These are phyloP conservation scores for Stegana nigrithorax DNA, from an alignment of 2,888 invertebrate genomes.

Conservation along the genomic window DNA sequence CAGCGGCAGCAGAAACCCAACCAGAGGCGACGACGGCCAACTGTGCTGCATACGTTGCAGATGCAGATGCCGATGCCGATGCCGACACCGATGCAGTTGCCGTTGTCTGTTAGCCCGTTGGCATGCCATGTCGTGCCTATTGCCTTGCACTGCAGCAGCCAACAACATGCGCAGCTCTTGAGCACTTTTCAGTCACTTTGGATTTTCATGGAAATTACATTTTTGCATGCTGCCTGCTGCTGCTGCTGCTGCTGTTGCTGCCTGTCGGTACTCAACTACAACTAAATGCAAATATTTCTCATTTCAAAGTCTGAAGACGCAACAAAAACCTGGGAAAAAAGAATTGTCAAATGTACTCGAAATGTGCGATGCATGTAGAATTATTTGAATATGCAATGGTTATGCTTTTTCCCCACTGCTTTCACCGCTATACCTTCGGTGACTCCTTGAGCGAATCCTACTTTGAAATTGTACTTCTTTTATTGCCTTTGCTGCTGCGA, in stretches of 20 bases:
- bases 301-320: constrained; percentile 36
- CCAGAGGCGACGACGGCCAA: neutral
- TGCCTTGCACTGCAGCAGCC: constrained; percentile 34
- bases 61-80: neutral
- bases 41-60: no score
- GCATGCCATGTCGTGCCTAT: constrained; percentile 6
- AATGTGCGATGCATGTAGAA: constrained; percentile 60
- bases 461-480: no score
- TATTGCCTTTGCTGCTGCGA: no score
- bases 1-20: neutral
- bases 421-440: neutral
- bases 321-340: constrained; percentile 10
- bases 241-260: neutral
- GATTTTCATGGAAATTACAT: constrained; percentile 60
- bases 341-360: constrained; percentile 61
- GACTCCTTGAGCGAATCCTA: no score
- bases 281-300: constrained; percentile 62
- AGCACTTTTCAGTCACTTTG: constrained; percentile 8
- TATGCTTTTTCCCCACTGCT: neutral
- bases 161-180: neutral
- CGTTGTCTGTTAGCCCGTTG: no score
- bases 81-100: neutral
- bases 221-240: constrained; percentile 50
- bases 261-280: constrained; percentile 54
- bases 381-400: constrained; percentile 52